Percentiles rank a stretch among this genome's conserved stretches.
These are phyloP conservation scores for Volucella bombylans DNA, from an alignment of 2,888 invertebrate species.

Conservation along the genomic window DNA sequence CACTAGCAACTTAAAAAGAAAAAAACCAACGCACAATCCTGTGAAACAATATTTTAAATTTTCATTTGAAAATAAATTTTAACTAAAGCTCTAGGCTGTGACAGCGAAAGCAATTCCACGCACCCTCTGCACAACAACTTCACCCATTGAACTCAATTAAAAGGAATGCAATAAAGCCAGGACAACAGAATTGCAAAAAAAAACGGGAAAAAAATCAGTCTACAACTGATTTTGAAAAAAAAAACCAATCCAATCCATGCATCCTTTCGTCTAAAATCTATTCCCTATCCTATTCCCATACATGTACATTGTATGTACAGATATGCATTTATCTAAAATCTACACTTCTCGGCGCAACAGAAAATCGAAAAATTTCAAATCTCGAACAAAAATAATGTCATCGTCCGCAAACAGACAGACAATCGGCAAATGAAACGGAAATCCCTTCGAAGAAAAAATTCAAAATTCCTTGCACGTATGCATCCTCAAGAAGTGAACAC, in stretches of 20 bases:
- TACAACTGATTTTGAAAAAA: constrained; percentile 4
- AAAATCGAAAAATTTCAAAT: constrained; percentile 9
- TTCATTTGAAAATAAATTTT: constrained; percentile 60
- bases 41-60: constrained; percentile 50
- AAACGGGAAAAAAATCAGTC: neutral
- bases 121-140: constrained; percentile 30
- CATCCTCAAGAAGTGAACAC: constrained; percentile 33
- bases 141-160: constrained; percentile 52
- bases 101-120: constrained; percentile 50
- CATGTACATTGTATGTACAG: neutral
- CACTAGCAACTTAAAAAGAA: constrained; percentile 13
- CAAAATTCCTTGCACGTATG: constrained; percentile 10
- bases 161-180: constrained; percentile 50
- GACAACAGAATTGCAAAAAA: neutral
- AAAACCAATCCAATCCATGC: constrained; percentile 6
- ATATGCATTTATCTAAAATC: constrained; percentile 49
- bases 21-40: constrained; percentile 11
- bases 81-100: constrained; percentile 47
- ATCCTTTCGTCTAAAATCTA: constrained; percentile 28
- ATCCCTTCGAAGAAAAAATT: constrained; percentile 21
- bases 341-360: constrained; percentile 39
- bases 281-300: neutral
- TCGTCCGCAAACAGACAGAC: constrained; percentile 50
- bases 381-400: constrained; percentile 42
- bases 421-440: constrained; percentile 7